These are phyloP conservation scores for Uria aalge DNA, from an alignment of 2,113 vertebrate genomes.

Conservation along the genomic window DNA sequence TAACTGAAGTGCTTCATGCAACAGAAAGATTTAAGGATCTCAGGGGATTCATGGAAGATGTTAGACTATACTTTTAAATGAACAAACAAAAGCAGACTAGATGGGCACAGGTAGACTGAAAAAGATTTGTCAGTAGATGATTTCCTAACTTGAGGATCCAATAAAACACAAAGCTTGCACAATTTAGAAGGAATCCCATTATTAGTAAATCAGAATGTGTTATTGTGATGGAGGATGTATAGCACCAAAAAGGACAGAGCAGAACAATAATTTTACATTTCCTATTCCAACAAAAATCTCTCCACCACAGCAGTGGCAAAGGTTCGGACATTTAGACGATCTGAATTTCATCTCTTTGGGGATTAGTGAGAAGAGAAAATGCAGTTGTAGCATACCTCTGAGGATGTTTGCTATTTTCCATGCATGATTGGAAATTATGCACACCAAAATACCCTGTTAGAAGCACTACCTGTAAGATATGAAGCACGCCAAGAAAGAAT, in stretches of 20 bases:
- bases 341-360: background rate
- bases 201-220: background rate
- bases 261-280: background rate
- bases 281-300: background rate
- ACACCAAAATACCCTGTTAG: too few relatives aligned
- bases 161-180: background rate
- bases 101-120: background rate
- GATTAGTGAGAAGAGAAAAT: background rate
- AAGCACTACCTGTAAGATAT: accelerated
- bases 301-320: background rate
- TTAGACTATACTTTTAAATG: constrained; percentile 7
- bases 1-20: constrained; percentile 10
- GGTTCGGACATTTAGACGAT: background rate
- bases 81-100: constrained; percentile 42
- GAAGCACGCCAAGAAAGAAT: background rate
- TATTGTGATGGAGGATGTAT: background rate
- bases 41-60: background rate
- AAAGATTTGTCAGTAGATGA: background rate
- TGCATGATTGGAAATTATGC: background rate
- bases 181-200: background rate
- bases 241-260: background rate
- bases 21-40: constrained; percentile 48
- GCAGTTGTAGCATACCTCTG: background rate
- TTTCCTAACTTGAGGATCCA: background rate
- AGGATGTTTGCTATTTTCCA: background rate